Evolutionary conservation across 1,140 invertebrate species (phyloP).

Genomic region (Scaptodrosophila lebanonensis): DNA sequence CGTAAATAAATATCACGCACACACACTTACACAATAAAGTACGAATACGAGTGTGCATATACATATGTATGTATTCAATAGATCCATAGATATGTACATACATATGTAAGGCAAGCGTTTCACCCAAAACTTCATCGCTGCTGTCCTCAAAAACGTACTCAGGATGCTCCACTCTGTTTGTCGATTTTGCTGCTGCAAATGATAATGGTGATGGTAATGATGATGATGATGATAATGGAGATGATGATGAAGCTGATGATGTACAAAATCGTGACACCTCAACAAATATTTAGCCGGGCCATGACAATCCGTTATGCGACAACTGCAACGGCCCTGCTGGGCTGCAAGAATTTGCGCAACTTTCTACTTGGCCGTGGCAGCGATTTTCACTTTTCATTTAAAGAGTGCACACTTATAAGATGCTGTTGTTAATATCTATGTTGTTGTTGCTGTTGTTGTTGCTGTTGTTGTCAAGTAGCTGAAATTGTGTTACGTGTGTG

Average conservation of each 20-base stretch:
- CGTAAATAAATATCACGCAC: slow-evolving; percentile 15
- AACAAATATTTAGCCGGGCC: slow-evolving; percentile 63
- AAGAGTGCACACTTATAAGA: slow-evolving; percentile 35
- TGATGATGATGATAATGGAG: slow-evolving; percentile 13
- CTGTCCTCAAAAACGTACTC: slow-evolving; percentile 72
- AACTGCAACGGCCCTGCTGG: slow-evolving; percentile 26
- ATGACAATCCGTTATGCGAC: slow-evolving; percentile 34
- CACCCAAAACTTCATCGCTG: slow-evolving; percentile 19
- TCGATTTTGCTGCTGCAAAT: slow-evolving; percentile 31
- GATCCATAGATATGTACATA: slow-evolving; percentile 10
- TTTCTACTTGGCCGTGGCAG: slow-evolving; percentile 44
- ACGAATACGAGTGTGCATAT: slow-evolving; percentile 17
- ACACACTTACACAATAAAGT: too few species aligned
- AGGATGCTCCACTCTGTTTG: slow-evolving; percentile 36
- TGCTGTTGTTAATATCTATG: slow-evolving; percentile 35
- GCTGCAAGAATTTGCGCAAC: slow-evolving; percentile 69
- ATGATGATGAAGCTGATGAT: slow-evolving; percentile 42
- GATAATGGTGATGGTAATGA: slow-evolving; percentile 30
- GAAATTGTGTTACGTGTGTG: neutral
- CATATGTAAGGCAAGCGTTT: slow-evolving; percentile 39
- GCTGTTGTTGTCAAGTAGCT: neutral
- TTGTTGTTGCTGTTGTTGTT: neutral
- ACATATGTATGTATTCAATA: slow-evolving; percentile 36
- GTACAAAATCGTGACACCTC: slow-evolving; percentile 71
- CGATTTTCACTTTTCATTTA: slow-evolving; percentile 72